phyloP scores from a whole-genome alignment of 1,140 invertebrate species.

The Muscidifurax raptorellus region DNA sequence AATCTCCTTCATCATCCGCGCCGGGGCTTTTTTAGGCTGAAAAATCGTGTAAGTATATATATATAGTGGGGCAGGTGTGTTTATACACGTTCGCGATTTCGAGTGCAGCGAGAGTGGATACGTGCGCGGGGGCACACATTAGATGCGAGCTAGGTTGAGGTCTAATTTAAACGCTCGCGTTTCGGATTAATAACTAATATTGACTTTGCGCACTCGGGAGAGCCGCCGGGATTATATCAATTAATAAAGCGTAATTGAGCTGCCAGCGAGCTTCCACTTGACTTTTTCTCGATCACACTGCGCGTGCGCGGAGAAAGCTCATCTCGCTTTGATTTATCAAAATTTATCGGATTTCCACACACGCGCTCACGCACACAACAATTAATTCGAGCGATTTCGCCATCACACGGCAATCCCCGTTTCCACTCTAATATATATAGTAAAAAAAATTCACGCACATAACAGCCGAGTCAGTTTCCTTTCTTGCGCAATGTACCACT shows the following conservation, averaged over 20 bases:
- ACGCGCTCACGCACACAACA: background rate
- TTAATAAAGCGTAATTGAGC: slow-evolving; percentile 48
- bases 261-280: background rate
- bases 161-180: slow-evolving; percentile 46
- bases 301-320: background rate
- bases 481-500: background rate
- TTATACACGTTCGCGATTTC: slow-evolving; percentile 12
- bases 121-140: too few relatives aligned
- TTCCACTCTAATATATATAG: background rate
- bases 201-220: slow-evolving; percentile 42
- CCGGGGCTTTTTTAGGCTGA: slow-evolving; percentile 28
- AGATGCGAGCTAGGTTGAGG: background rate
- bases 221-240: slow-evolving; percentile 25
- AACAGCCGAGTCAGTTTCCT: background rate
- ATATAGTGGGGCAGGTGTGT: background rate
- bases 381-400: background rate
- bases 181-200: slow-evolving; percentile 51
- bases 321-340: background rate
- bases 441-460: background rate
- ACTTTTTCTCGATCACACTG: background rate
- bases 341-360: background rate
- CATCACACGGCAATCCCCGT: background rate
- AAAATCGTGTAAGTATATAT: slow-evolving; percentile 31
- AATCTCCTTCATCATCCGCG: slow-evolving; percentile 46
- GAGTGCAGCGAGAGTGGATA: background rate